These are phyloP conservation scores for Hemicordylus capensis DNA, from an alignment of 2,113 vertebrate genomes.

Conservation along the genomic window DNA sequence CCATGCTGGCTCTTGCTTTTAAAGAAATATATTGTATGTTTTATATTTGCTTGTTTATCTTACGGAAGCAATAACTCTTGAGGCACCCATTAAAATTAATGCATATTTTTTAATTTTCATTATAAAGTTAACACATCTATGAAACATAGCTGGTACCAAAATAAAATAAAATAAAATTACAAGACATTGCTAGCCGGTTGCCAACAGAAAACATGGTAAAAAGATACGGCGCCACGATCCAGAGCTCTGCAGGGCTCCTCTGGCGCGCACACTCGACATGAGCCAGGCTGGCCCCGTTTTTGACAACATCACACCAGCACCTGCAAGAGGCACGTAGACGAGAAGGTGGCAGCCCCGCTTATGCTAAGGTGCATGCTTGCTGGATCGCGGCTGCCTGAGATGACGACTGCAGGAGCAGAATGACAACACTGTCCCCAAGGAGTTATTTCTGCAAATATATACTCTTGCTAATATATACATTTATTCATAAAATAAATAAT, in stretches of 20 bases:
- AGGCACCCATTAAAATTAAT: slow-evolving; percentile 55
- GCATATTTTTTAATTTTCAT: slow-evolving; percentile 73
- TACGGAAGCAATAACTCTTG: not conserved
- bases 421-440: slow-evolving; percentile 78
- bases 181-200: slow-evolving; percentile 76
- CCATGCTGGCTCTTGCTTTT: no score
- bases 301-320: not conserved
- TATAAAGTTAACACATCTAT: slow-evolving; percentile 90
- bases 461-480: slow-evolving; percentile 93
- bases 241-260: not conserved
- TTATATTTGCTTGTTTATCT: not conserved
- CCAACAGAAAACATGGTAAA: slow-evolving; percentile 80
- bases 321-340: not conserved
- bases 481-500: slow-evolving; percentile 91
- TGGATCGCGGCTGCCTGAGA: slow-evolving; percentile 62
- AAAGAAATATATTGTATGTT: no score
- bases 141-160: slow-evolving; percentile 78
- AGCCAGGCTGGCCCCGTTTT: not conserved
- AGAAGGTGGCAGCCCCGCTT: not conserved
- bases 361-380: not conserved
- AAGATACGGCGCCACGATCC: slow-evolving; percentile 7
- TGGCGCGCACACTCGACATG: no score
- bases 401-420: slow-evolving; percentile 82
- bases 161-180: slow-evolving; percentile 74
- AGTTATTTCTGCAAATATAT: slow-evolving; percentile 87